phyloP scores from a whole-genome alignment of 1,140 invertebrate species.

The Megalonaias nervosa region DNA sequence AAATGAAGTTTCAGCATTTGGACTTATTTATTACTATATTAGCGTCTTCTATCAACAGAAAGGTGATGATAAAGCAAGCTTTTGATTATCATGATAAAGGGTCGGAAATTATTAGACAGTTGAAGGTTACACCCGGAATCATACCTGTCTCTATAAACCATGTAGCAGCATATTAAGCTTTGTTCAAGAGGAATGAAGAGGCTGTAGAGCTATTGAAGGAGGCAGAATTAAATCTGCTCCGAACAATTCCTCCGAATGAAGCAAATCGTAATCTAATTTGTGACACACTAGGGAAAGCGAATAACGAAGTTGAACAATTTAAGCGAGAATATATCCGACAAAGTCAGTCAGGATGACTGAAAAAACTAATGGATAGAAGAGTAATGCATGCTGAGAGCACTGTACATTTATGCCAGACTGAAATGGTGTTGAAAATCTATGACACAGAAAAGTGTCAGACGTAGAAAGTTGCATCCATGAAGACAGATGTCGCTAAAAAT shows the following conservation, averaged over 20 bases:
- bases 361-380: neutral
- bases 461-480: slow-evolving; percentile 7
- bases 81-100: slow-evolving; percentile 19
- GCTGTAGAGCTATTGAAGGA: slow-evolving; percentile 17
- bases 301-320: too few relatives aligned
- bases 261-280: slow-evolving; percentile 3
- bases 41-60: slow-evolving; percentile 25
- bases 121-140: slow-evolving; percentile 1
- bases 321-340: too few relatives aligned
- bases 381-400: slow-evolving; percentile 14
- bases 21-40: slow-evolving; percentile 19
- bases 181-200: neutral
- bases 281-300: slow-evolving; percentile 22
- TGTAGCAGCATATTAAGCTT: slow-evolving; percentile 2
- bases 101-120: slow-evolving; percentile 2
- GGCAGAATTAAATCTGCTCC: slow-evolving; percentile 4
- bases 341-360: neutral
- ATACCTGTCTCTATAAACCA: slow-evolving; percentile 17
- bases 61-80: slow-evolving; percentile 12
- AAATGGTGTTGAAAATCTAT: neutral
- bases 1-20: neutral
- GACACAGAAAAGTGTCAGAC: neutral
- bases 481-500: neutral
- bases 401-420: slow-evolving; percentile 15
- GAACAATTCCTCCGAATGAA: neutral